Evolutionary conservation across 2,113 vertebrate genomes (phyloP).

Genomic region (Boleophthalmus pectinirostris): DNA sequence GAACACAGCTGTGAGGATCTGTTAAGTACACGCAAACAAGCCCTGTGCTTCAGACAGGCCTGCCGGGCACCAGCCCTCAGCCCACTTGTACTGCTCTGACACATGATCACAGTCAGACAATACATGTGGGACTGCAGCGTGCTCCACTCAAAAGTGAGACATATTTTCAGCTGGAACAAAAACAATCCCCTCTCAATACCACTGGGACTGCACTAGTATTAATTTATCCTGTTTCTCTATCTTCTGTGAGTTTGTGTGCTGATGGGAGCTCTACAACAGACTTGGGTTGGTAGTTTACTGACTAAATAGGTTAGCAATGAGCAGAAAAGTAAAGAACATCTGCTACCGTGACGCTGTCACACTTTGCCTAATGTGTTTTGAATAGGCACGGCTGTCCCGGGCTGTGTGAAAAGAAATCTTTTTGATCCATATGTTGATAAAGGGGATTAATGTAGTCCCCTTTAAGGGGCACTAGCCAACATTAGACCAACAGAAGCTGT

Average conservation of each 20-base stretch:
- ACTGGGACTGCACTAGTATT: constrained; percentile 69
- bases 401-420: constrained; percentile 58
- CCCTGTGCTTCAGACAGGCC: constrained; percentile 79
- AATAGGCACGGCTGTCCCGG: constrained; percentile 69
- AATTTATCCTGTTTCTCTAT: constrained; percentile 80
- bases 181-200: constrained; percentile 71
- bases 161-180: constrained; percentile 77
- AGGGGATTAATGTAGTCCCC: constrained; percentile 59
- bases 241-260: constrained; percentile 68
- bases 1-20: constrained; percentile 90
- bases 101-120: constrained; percentile 83
- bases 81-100: constrained; percentile 76
- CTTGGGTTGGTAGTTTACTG: constrained; percentile 64
- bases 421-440: constrained; percentile 71
- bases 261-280: constrained; percentile 57
- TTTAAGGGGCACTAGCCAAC: constrained; percentile 27
- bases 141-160: constrained; percentile 75
- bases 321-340: constrained; percentile 73
- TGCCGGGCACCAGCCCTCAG: constrained; percentile 74
- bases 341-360: constrained; percentile 76
- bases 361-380: constrained; percentile 71
- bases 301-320: constrained; percentile 72
- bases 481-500: constrained; percentile 6
- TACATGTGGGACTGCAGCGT: constrained; percentile 76
- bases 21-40: constrained; percentile 88